phyloP scores from a whole-genome alignment of 2,797 vertebrate species.

The Tinamus major region DNA sequence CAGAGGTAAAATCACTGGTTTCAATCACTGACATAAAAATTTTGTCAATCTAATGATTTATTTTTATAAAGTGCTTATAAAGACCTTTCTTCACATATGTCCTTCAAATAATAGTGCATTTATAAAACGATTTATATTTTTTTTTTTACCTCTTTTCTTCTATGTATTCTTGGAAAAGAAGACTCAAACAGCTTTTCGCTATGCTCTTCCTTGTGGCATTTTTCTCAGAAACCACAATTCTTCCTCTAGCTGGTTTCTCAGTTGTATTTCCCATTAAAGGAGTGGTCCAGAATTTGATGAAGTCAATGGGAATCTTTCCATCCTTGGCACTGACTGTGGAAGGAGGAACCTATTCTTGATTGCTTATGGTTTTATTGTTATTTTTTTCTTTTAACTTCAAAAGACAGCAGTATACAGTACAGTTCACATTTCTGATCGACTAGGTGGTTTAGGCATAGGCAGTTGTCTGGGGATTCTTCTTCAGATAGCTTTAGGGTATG shows the following conservation, averaged over 20 bases:
- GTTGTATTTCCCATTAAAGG: neutral
- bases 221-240: neutral
- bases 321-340: neutral
- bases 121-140: neutral
- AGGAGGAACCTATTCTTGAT: neutral
- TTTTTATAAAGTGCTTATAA: neutral
- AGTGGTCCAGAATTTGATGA: neutral
- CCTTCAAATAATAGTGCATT: neutral
- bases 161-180: neutral
- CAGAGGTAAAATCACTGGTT: neutral
- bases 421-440: neutral
- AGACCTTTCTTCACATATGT: neutral
- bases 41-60: neutral
- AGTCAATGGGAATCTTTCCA: neutral
- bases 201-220: neutral
- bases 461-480: neutral
- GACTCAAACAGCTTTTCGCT: rapidly evolving
- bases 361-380: neutral
- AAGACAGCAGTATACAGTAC: neutral
- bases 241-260: neutral
- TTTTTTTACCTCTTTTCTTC: neutral
- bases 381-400: neutral
- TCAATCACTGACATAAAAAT: neutral
- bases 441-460: neutral
- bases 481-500: neutral